These are phyloP conservation scores for Mythimna vitellina DNA, from an alignment of 2,888 invertebrate genomes.

Conservation along the genomic window DNA sequence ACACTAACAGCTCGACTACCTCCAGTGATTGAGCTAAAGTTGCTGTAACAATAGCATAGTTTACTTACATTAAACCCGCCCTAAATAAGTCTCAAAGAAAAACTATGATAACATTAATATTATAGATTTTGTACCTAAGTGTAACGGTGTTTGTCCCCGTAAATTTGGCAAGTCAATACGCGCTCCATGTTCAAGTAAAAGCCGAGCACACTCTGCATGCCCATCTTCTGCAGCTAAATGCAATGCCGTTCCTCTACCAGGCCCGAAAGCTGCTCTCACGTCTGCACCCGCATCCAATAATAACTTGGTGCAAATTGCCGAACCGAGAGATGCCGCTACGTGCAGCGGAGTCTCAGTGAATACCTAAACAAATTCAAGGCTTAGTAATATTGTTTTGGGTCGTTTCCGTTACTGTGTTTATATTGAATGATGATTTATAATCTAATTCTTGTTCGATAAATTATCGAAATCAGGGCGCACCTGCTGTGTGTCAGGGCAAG, in stretches of 20 bases:
- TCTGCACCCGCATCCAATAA: slow-evolving; percentile 95
- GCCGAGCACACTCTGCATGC: slow-evolving; percentile 93
- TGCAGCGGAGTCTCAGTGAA: slow-evolving; percentile 96
- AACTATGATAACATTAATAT: not conserved
- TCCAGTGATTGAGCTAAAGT: slow-evolving; percentile 95
- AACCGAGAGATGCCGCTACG: slow-evolving; percentile 94
- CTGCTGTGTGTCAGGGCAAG: slow-evolving; percentile 95
- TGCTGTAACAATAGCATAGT: slow-evolving; percentile 85
- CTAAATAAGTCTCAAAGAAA: not conserved
- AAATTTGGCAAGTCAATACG: slow-evolving; percentile 94
- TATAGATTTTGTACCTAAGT: slow-evolving; percentile 88
- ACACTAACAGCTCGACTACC: slow-evolving; percentile 93
- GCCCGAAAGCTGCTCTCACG: slow-evolving; percentile 93
- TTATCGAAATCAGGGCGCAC: slow-evolving; percentile 80
- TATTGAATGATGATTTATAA: slow-evolving; percentile 52
- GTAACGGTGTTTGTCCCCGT: slow-evolving; percentile 95
- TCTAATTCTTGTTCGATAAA: slow-evolving; percentile 40
- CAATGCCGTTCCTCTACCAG: slow-evolving; percentile 94
- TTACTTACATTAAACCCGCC: not conserved
- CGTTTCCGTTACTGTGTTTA: slow-evolving; percentile 55
- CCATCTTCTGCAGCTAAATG: slow-evolving; percentile 97
- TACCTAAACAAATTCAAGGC: slow-evolving; percentile 86
- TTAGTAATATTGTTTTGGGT: slow-evolving; percentile 50
- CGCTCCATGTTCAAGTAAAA: slow-evolving; percentile 94
- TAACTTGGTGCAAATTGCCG: slow-evolving; percentile 92